Base-by-base conservation (phyloP, 2,113 vertebrate genomes). In the Grantiella picta region DNA sequence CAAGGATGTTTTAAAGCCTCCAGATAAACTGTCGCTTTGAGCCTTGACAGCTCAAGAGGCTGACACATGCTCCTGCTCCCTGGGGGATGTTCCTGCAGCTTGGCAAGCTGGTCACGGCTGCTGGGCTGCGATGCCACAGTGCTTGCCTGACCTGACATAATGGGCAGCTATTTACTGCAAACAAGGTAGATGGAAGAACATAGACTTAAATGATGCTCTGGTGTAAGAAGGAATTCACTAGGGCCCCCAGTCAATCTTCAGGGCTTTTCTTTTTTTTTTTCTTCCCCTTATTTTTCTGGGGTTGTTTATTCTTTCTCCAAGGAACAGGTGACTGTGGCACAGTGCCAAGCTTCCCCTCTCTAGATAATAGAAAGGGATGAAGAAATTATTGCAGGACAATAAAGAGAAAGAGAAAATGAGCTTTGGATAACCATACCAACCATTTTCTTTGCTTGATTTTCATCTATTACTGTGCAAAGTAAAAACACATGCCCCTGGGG, bases 161-260 rank as follows among this genome's bases (percentile, higher is more conserved):
- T 98, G 98, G 98, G 98, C 97, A 98, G 98, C 98, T 98, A 98
- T 98, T 99, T 98, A 98, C 98, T 98, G 97, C 98, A 98, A 98
- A 99, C 98, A 98, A 98, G 98, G 98, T 98, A 97, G 97, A 98
- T 98, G 97, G 97, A 97, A 97, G 97, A 98, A 98, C 98, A 98
- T 87, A 97, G 97, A 96, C 97, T 97, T 98, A 98, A 98, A 99
- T 98, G 98, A 98, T 98, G 97, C 96, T 98, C 97, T 97, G 92
- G 97, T 98, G 97, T 98, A 98, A 97, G 97, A 93, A 86, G 93
- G 73, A 97, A 97, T 96, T 96, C 96, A 94, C 95, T 91, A 96
- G 97, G 98, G 95, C 71, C 81, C 38, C 27, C 65, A 96, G 97
- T 98, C 97, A 98, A 97, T 97, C 97, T 97, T 97, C 80, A 78